Conservation (phyloP, 1,140 invertebrate species). For the Brachionus manjavacas region DNA sequence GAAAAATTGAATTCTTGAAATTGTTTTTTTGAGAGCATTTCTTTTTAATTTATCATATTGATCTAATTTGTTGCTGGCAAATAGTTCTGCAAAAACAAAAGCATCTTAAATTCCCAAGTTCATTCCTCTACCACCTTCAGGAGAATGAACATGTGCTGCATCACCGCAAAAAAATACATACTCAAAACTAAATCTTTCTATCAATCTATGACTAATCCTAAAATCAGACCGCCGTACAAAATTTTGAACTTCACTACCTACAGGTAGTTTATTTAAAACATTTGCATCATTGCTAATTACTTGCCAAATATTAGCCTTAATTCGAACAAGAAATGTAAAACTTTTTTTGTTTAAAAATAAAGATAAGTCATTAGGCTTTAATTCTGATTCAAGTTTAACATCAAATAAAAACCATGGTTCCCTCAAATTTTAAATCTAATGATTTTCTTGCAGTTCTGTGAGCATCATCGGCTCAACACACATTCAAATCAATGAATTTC, state of each 20-base stretch:
- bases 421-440: neutral
- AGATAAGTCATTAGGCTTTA: neutral
- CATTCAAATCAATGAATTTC: neutral
- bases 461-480: neutral
- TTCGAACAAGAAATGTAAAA: neutral
- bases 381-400: neutral
- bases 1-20: neutral
- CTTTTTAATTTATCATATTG: neutral
- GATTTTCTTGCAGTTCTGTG: neutral
- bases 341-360: neutral
- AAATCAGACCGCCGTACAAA: neutral
- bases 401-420: neutral
- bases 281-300: neutral
- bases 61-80: neutral
- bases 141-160: constrained; percentile 26
- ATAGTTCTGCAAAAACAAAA: neutral
- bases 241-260: neutral
- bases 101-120: constrained; percentile 17
- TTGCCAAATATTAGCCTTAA: neutral
- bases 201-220: neutral
- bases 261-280: neutral
- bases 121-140: constrained; percentile 14
- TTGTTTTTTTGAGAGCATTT: neutral
- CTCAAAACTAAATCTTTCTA: neutral
- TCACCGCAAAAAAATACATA: neutral